Conservation (phyloP, 2,113 vertebrate species). For the Brachionichthys hirsutus region DNA sequence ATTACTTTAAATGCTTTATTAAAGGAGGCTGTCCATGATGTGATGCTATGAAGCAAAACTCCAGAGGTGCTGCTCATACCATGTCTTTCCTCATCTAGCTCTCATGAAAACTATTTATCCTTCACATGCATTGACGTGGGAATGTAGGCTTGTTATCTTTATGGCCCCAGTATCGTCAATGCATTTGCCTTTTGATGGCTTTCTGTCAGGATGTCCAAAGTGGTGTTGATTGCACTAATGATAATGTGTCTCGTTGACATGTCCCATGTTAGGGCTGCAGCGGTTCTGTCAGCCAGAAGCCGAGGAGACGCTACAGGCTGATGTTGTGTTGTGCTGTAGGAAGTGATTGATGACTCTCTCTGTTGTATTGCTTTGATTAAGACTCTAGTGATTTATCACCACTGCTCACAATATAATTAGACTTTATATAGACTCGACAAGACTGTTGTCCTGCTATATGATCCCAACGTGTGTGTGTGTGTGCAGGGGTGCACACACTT, state of each 20-base stretch:
- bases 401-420: constrained; percentile 74
- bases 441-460: constrained; percentile 44
- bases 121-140: constrained; percentile 2
- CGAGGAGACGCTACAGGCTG: constrained; percentile 39
- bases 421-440: constrained; percentile 60
- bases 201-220: constrained; percentile 55
- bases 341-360: constrained; percentile 78
- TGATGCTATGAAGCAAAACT: constrained; percentile 17
- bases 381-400: constrained; percentile 75
- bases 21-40: constrained; percentile 21
- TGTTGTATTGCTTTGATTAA: constrained; percentile 76
- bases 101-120: background rate
- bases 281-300: constrained; percentile 38
- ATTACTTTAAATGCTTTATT: constrained; percentile 25
- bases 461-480: constrained; percentile 35
- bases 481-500: constrained; percentile 6
- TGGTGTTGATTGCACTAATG: constrained; percentile 66
- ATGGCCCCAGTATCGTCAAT: constrained; percentile 40
- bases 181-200: constrained; percentile 53
- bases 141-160: constrained; percentile 35
- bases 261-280: constrained; percentile 40
- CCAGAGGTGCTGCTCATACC: constrained; percentile 10
- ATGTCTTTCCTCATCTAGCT: background rate
- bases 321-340: constrained; percentile 51
- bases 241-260: constrained; percentile 60